Conservation (phyloP, 2,888 invertebrate genomes). For the Mythimna impura region DNA sequence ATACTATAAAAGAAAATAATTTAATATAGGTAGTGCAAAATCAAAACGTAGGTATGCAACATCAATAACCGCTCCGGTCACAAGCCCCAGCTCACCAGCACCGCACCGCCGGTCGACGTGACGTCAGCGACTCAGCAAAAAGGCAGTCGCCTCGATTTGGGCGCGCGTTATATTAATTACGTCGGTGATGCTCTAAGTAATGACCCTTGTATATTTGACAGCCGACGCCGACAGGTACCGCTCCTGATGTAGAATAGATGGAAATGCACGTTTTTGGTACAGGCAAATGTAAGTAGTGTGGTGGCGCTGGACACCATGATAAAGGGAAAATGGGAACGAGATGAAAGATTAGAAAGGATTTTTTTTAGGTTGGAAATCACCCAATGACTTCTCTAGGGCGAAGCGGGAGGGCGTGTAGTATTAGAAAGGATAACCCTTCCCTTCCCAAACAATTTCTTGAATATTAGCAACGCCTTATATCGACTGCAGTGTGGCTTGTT, state of each 20-base stretch:
- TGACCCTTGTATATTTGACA: constrained; percentile 90
- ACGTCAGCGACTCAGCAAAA: constrained; percentile 68
- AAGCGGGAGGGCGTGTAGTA: no score
- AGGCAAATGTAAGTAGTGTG: no score
- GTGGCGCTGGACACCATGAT: no score
- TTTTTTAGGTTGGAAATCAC: no score
- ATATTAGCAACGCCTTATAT: no score
- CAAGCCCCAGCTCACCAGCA: neutral
- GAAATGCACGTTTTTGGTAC: constrained; percentile 34
- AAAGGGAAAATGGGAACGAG: no score
- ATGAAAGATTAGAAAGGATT: no score
- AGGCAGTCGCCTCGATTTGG: constrained; percentile 70
- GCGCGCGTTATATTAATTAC: constrained; percentile 83
- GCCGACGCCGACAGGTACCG: constrained; percentile 82
- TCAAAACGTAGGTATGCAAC: constrained; percentile 21
- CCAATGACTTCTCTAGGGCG: no score
- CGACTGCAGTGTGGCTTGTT: no score
- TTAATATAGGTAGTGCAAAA: constrained; percentile 4
- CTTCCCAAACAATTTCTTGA: no score
- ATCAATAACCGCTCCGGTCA: constrained; percentile 35
- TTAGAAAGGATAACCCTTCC: no score
- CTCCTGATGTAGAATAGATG: constrained; percentile 31
- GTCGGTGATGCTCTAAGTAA: constrained; percentile 87
- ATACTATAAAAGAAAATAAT: no score
- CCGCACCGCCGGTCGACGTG: constrained; percentile 11